phyloP scores from a whole-genome alignment of 2,888 invertebrate genomes.

The Lysandra bellargus region DNA sequence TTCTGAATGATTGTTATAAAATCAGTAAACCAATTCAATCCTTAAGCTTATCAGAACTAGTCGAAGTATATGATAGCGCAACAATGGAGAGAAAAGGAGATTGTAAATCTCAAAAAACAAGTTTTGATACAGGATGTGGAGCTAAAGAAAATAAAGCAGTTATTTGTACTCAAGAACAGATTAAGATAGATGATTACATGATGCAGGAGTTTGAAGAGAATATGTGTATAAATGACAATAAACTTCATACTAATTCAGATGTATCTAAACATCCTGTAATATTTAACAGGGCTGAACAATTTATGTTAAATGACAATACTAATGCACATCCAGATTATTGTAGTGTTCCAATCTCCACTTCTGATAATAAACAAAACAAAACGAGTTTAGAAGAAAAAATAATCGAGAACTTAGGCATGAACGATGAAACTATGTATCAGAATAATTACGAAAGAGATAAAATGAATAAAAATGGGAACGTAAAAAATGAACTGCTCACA shows the following conservation, averaged over 20 bases:
- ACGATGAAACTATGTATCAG: not conserved
- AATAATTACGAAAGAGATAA: not conserved
- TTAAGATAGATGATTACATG: conserved; percentile 39
- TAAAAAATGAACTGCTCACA: not conserved
- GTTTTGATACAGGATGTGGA: not conserved
- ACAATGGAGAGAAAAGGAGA: conserved; percentile 21
- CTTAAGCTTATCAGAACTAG: conserved; percentile 51
- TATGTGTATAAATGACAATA: conserved; percentile 32
- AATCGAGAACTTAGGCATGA: not conserved
- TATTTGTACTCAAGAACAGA: conserved; percentile 25
- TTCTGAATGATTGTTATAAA: conserved; percentile 50
- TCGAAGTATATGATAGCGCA: conserved; percentile 48
- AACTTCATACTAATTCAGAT: conserved; percentile 28
- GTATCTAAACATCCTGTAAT: conserved; percentile 3
- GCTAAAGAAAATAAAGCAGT: not conserved
- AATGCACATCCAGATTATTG: not conserved
- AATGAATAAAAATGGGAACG: not conserved
- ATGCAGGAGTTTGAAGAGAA: conserved; percentile 41
- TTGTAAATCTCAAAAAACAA: not conserved
- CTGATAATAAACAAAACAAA: not conserved
- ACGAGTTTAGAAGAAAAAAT: not conserved
- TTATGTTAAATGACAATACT: not conserved
- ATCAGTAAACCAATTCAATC: conserved; percentile 41
- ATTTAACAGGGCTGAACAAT: not conserved
- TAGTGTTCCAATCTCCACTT: not conserved